Base-by-base conservation (phyloP, 2,888 invertebrate species). In the Himalopsyche tibetana region DNA sequence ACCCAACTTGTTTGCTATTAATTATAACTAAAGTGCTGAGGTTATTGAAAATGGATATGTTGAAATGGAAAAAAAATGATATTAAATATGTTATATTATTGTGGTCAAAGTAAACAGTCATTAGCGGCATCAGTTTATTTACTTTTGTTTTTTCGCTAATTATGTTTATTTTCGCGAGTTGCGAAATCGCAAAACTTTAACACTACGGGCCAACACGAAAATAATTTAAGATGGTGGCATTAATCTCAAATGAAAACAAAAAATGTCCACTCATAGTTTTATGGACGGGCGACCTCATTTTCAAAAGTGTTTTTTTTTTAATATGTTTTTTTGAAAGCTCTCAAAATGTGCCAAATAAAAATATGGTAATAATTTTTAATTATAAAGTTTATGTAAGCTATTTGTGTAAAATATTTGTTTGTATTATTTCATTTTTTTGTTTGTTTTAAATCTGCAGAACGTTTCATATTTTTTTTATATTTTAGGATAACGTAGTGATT, bases 141-240 rank as follows among this genome's bases (percentile, higher is more conserved):
- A 28, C 12, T 36, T 74, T 74, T 74, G n/a, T 63, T n/a, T 74
- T 74, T 74, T 74, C 36, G 74, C 74, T 36, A 74, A 74, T 74
- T 74, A 74, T 74, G 36, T 74, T 74, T 74, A 74, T 74, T 74
- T 74, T 36, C 28, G 74, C 74, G 28, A 15, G 74, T 36, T 28
- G 15, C 15, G 38, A 74, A 74, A 74, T 74, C 36, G 36, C 74
- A 74, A 28, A 74, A 74, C 11, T 36, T 36, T 19, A 38, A 36
- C 74, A 36, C 74, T 15, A 36, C 74, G 38, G 28, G 36, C 15
- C 36, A 74, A 74, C 28, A 38, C 51, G 36, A 74, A 74, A 74
- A 74, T 74, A 63, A 51, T 51, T 51, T 51, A 51, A 51, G 9
- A 74, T 74, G 36, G 36, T 74, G 74, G 28, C 38, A 74, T 74